Base-by-base conservation (phyloP, 2,888 invertebrate genomes). In the Brassicogethes aeneus region DNA sequence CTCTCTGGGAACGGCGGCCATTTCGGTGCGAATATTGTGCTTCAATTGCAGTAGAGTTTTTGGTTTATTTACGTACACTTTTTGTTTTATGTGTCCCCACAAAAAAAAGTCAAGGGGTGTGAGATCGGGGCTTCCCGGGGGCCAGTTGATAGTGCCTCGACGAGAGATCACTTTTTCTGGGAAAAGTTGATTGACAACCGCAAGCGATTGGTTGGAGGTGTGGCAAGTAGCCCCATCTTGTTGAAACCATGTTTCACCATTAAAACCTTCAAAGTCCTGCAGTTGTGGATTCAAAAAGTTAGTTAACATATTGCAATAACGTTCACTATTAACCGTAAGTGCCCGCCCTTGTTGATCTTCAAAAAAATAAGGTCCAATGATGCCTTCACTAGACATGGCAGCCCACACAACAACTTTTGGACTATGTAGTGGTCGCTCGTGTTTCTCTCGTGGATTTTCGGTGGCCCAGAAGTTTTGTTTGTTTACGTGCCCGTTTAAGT, bases 351-450 rank as follows among this genome's bases (percentile, higher is more conserved):
- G 13, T n/a, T n/a, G 13, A n/a, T 33, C n/a, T 14, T 33, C 33
- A 33, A 33, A 33, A 33, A 33, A 8, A 14, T 33, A 33, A 13
- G 33, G 33, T 33, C n/a, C n/a, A 33, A 33, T 33, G 33, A 33
- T 33, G 15, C 7, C 5, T 14, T 14, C 33, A 33, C 23, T 10
- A 23, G 10, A 23, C 10, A 23, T 23, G 23, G 10, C 5, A 23
- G 23, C 10, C 23, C 10, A 10, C 10, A 23, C 23, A 23, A 23
- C 10, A 23, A 23, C 10, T 23, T 33, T 33, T 33, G 33, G 33
- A 33, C 33, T 33, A 33, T 13, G 12, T 33, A 33, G 33, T 5
- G 33, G 33, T 33, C 12, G 33, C n/a, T 33, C 33, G n/a, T 33
- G 33, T 33, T 33, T 33, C 23, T 23, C 5, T 23, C 23, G 5